These are phyloP conservation scores for Mythimna lalbum DNA, from an alignment of 2,888 invertebrate species.

Conservation along the genomic window DNA sequence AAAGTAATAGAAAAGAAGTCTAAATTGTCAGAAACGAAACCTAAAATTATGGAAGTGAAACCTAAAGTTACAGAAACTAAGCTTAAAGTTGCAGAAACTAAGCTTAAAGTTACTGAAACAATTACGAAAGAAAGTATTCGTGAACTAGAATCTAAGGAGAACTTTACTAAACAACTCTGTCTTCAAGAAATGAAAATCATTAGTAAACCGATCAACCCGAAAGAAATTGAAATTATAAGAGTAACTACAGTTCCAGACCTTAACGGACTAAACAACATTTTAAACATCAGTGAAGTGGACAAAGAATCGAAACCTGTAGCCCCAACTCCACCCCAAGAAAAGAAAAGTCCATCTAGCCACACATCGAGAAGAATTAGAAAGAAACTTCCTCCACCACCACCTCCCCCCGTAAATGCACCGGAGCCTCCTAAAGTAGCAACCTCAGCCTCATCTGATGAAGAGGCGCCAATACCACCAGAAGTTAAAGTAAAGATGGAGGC, in stretches of 20 bases:
- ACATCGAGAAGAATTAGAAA: slow-evolving; percentile 82
- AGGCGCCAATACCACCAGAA: slow-evolving; percentile 85
- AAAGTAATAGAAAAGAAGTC: slow-evolving; percentile 41
- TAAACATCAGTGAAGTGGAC: slow-evolving; percentile 39
- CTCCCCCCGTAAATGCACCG: slow-evolving; percentile 75
- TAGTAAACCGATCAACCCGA: slow-evolving; percentile 53
- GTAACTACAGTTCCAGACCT: slow-evolving; percentile 51
- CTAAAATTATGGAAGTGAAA: slow-evolving; percentile 54
- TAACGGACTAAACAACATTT: slow-evolving; percentile 46
- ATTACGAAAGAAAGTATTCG: slow-evolving; percentile 50
- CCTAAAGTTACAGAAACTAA: no score
- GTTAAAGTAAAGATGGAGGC: slow-evolving; percentile 92
- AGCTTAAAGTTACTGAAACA: slow-evolving; percentile 46
- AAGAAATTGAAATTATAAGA: slow-evolving; percentile 61
- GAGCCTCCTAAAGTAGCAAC: slow-evolving; percentile 59
- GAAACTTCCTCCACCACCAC: slow-evolving; percentile 86
- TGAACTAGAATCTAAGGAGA: slow-evolving; percentile 55
- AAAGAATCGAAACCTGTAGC: slow-evolving; percentile 47
- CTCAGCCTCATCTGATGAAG: slow-evolving; percentile 67
- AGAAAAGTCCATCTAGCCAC: slow-evolving; percentile 77
- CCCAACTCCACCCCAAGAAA: slow-evolving; percentile 68
- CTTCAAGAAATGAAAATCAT: slow-evolving; percentile 55
- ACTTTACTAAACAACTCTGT: slow-evolving; percentile 48
- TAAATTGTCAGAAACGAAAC: slow-evolving; percentile 44
- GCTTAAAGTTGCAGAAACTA: slow-evolving; percentile 49